Conservation (phyloP, 2,888 invertebrate genomes). For the Hymenopus coronatus region DNA sequence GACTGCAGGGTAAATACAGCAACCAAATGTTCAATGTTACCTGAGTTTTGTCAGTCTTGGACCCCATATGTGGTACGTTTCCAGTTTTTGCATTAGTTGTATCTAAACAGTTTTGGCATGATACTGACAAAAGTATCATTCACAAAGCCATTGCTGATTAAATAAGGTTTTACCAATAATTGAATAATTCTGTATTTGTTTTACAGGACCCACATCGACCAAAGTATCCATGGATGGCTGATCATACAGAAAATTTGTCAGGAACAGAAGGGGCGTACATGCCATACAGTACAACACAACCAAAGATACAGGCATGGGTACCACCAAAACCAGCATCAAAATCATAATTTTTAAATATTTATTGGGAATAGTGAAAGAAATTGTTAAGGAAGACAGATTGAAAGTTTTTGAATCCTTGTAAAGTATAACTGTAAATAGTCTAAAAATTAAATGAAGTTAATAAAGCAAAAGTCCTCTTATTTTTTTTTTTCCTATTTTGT, state of each 20-base stretch:
- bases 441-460: neutral
- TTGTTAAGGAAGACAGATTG: neutral
- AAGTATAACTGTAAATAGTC: neutral
- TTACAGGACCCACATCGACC: constrained; percentile 67
- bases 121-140: too few species aligned
- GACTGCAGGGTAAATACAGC: too few species aligned
- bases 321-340: constrained; percentile 45
- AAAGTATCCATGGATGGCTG: constrained; percentile 81
- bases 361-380: neutral
- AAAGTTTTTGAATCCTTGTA: neutral
- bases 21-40: too few species aligned
- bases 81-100: too few species aligned
- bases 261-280: constrained; percentile 78
- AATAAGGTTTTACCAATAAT: too few species aligned
- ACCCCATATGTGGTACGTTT: too few species aligned
- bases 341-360: neutral
- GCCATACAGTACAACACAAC: constrained; percentile 85
- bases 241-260: constrained; percentile 79
- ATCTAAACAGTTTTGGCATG: too few species aligned
- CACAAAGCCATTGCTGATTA: too few species aligned
- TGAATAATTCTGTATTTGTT: neutral
- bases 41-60: too few species aligned
- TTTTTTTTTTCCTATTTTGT: too few species aligned
- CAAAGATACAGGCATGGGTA: constrained; percentile 87
- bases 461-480: too few species aligned